Conservation (phyloP, 2,113 vertebrate genomes). For the Colossoma macropomum region DNA sequence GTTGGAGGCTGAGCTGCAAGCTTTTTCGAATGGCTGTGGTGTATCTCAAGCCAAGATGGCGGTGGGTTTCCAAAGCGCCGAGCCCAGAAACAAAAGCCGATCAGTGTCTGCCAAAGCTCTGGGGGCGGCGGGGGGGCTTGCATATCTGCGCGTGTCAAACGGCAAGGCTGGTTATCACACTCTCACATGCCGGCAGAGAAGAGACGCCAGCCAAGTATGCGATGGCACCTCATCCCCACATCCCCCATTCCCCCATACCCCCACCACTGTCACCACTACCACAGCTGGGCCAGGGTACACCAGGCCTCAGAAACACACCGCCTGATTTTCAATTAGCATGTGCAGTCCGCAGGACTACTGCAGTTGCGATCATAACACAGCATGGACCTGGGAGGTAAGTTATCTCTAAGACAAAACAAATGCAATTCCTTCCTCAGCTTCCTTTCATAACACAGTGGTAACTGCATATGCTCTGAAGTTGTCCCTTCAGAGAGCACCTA, state of each 20-base stretch:
- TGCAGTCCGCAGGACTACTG: neutral
- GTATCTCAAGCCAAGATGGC: slow-evolving; percentile 48
- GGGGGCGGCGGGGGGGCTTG: slow-evolving; percentile 42
- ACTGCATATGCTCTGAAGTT: neutral
- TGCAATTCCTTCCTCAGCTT: neutral
- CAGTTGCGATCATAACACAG: neutral
- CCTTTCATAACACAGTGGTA: neutral
- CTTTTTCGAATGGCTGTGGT: slow-evolving; percentile 45
- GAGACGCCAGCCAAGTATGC: slow-evolving; percentile 68
- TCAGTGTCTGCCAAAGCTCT: slow-evolving; percentile 66
- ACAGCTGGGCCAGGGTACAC: slow-evolving; percentile 53
- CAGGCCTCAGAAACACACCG: slow-evolving; percentile 23
- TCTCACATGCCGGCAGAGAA: slow-evolving; percentile 69
- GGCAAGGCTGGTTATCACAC: slow-evolving; percentile 71
- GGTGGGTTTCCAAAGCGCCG: slow-evolving; percentile 56
- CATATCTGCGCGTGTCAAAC: slow-evolving; percentile 67
- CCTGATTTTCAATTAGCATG: slow-evolving; percentile 45
- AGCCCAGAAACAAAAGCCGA: slow-evolving; percentile 64
- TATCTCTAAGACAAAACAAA: slow-evolving; percentile 23
- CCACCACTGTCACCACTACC: neutral
- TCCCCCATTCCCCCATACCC: neutral
- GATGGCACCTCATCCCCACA: slow-evolving; percentile 52
- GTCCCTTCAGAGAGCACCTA: neutral
- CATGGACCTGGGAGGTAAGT: neutral
- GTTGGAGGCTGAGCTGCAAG: slow-evolving; percentile 49